Conservation (phyloP, 2,888 invertebrate genomes). For the Drosophila macrospina region DNA sequence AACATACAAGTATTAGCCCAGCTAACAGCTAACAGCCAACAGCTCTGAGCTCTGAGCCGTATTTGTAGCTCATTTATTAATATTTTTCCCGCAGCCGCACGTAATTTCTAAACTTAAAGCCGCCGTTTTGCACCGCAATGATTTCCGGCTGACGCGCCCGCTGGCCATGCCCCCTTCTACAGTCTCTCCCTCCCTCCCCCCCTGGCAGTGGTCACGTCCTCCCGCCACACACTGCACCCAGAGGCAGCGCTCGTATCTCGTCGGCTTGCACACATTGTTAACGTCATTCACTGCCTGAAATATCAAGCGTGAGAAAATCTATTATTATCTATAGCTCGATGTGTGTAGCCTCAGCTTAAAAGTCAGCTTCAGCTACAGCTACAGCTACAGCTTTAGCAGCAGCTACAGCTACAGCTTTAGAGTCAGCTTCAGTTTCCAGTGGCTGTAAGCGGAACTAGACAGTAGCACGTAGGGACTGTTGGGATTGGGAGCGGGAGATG, state of each 20-base stretch:
- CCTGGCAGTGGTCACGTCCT: slow-evolving; percentile 18
- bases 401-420: slow-evolving; percentile 41
- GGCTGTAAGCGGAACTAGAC: slow-evolving; percentile 74
- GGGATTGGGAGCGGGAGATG: slow-evolving; percentile 60
- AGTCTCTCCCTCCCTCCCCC: not conserved
- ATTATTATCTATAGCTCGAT: slow-evolving; percentile 77
- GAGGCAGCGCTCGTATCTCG: slow-evolving; percentile 39
- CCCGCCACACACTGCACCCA: slow-evolving; percentile 50
- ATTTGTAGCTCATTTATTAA: slow-evolving; percentile 68
- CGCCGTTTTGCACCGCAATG: slow-evolving; percentile 69
- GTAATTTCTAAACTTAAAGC: slow-evolving; percentile 77
- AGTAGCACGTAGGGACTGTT: slow-evolving; percentile 65
- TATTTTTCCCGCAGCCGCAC: slow-evolving; percentile 64
- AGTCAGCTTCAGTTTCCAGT: slow-evolving; percentile 46
- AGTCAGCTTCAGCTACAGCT: slow-evolving; percentile 23
- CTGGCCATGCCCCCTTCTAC: slow-evolving; percentile 32
- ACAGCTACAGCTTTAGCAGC: slow-evolving; percentile 20
- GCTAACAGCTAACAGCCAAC: slow-evolving; percentile 23
- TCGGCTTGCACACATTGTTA: slow-evolving; percentile 75
- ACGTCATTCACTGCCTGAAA: slow-evolving; percentile 79
- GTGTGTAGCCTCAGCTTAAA: slow-evolving; percentile 61
- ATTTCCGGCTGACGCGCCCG: slow-evolving; percentile 76
- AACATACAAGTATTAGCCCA: slow-evolving; percentile 64
- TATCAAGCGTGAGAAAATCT: slow-evolving; percentile 82
- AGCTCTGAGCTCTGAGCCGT: slow-evolving; percentile 30